A percentile compares a stretch with the other conserved stretches of the same genome.
Conservation (phyloP, 2,797 vertebrate genomes). For the Scolopax bukidnonensis region DNA sequence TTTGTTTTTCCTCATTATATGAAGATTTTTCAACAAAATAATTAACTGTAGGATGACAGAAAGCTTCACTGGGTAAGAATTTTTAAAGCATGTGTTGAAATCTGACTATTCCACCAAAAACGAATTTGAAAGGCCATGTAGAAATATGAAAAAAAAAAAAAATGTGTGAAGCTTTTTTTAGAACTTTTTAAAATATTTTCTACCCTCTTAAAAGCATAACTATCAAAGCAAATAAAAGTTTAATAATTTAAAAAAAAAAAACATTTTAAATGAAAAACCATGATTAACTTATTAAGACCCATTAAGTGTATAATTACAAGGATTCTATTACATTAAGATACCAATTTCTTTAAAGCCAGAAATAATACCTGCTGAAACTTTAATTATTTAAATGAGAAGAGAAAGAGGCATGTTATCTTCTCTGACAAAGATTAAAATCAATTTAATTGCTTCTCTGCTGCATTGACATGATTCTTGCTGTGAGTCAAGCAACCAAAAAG, state of each 20-base stretch:
- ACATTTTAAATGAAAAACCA: conserved; percentile 81
- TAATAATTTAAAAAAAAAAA: conserved; percentile 76
- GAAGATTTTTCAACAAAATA: conserved; percentile 55
- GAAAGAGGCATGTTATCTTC: conserved; percentile 85
- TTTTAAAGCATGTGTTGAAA: conserved; percentile 40
- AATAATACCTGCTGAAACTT: conserved; percentile 87
- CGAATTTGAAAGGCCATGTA: conserved; percentile 28
- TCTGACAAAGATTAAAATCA: conserved; percentile 89
- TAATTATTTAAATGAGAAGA: conserved; percentile 88
- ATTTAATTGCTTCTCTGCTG: conserved; percentile 87
- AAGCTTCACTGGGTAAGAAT: background rate
- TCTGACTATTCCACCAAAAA: conserved; percentile 26
- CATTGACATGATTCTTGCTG: conserved; percentile 84
- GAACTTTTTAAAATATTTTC: conserved; percentile 47
- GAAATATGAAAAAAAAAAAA: background rate
- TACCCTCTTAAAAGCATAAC: conserved; percentile 62
- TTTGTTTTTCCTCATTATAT: conserved; percentile 46
- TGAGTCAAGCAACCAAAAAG: conserved; percentile 86
- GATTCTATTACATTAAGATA: conserved; percentile 85
- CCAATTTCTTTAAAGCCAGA: conserved; percentile 84
- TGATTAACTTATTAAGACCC: conserved; percentile 85
- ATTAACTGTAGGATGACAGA: conserved; percentile 48
- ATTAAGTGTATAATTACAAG: conserved; percentile 86
- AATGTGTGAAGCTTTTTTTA: conserved; percentile 18
- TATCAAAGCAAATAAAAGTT: conserved; percentile 79